Conservation (phyloP, 2,113 vertebrate species). For the Micromys minutus region DNA sequence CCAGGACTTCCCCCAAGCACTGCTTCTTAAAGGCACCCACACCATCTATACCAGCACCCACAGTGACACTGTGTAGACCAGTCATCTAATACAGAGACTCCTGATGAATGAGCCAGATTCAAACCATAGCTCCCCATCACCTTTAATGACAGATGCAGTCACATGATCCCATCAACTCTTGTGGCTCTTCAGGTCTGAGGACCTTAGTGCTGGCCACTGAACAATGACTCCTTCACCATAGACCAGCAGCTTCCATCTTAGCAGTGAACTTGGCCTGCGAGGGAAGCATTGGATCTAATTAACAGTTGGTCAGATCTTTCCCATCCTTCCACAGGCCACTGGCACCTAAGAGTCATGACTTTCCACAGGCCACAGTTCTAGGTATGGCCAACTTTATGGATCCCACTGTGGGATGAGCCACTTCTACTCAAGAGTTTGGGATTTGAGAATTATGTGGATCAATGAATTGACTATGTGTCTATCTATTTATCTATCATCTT, state of each 20-base stretch:
- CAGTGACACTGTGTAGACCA: neutral
- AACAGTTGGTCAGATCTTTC: neutral
- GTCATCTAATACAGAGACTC: no score
- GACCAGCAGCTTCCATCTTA: neutral
- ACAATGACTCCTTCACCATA: neutral
- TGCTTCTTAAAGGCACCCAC: neutral
- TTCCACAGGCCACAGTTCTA: neutral
- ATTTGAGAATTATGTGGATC: neutral
- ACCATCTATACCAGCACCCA: neutral
- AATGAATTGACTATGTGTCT: neutral
- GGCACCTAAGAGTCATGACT: neutral
- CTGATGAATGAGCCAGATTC: no score
- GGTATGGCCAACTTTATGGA: neutral
- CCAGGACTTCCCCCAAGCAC: neutral
- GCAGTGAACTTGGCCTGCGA: neutral
- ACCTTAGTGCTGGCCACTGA: neutral
- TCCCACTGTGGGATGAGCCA: neutral
- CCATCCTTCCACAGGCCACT: accelerated
- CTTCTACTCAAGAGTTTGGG: neutral
- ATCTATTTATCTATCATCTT: neutral
- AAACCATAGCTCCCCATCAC: no score
- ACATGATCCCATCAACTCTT: neutral
- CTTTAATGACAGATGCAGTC: neutral
- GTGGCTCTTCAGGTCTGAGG: neutral
- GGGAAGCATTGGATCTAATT: accelerated